Evolutionary conservation across 2,888 invertebrate genomes (phyloP), one percentile per base, ranked within the genome.

Genomic region (Ditula angustiorana): DNA sequence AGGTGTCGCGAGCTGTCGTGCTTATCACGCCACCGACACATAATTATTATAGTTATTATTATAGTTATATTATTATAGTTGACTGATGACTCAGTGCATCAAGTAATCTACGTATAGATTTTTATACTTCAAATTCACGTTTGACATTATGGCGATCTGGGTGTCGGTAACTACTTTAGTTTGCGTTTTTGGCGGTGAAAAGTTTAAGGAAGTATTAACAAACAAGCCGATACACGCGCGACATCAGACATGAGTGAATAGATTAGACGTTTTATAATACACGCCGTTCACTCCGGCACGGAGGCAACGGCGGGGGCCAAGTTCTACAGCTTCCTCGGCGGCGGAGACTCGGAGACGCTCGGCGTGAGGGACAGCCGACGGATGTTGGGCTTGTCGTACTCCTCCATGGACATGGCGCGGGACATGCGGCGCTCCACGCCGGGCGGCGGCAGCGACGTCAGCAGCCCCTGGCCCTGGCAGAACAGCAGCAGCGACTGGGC

Each of bases 401-500:
- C 96, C 79, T 96, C 96, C 96, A 96, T 96, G 67, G 96, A 96
- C 94, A 96, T 95, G 64, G 94, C 95, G 26, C 95, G 93, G 2
- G 94, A 94, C 86, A 95, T 93, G 77, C 95, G 94, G 57, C 96
- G 94, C 80, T 96, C 96, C 55, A 97, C 95, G 13, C 97, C 96
- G 0, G 96, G 96, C 86, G 97, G 95, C 0, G 96, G 95, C 44
- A 97, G 95, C 0, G 97, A 97, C 46, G 97, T 97, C 78, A 97
- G 93, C 69, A 95, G 89, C 1, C 98, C 97, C 82, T 97, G 96
- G 0, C 98, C 98, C 85, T 98, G 98, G 90, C 97, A 96, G 94
- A 98, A 97, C 62, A 98, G 94, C 69, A 98, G 94, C 79, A 98
- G 94, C 58, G 97, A 96, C 79, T 97, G 97, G 26, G 97, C 96